Base-by-base conservation (phyloP, 2,888 invertebrate genomes). In the Stenodera caucasica region DNA sequence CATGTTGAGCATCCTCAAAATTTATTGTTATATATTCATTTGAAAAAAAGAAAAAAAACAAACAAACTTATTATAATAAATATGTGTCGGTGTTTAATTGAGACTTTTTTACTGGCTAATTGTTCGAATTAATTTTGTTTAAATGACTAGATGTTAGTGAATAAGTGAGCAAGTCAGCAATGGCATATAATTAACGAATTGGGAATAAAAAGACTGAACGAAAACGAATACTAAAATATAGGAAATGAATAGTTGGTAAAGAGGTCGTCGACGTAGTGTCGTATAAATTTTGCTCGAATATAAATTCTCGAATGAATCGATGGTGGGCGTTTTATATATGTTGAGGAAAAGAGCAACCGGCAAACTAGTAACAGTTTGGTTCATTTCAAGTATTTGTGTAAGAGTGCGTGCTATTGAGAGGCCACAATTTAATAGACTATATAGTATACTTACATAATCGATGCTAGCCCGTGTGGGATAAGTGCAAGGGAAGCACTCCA, bases 401-500 rank as follows among this genome's bases (percentile, higher is more conserved):
- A 45, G 65, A 69, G 64, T 70, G 72, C 70, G 72, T 72, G 73
- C 67, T 67, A 67, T 69, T 72, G 70, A 73, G 70, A 71, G 67
- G 63, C 26, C 63, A 63, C 61, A 67, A 65, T 63, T 67, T 63
- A 63, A 53, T 54, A 67, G 64, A 60, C 18, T 15, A 30, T 57
- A 50, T 49, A 30, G 30, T 50, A 63, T 67, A 79, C 83, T 83
- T 73, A 83, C 83, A 71, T 82, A 82, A 75, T 84, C 82, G 15
- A 82, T 79, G 54, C 79, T 75, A 11, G 80, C 76, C 2, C 82
- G 80, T 37, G 78, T 80, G 3, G 85, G 84, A 72, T 83, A 83
- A 53, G 79, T 78, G 71, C 88, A 88, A 0, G 87, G 85, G 60
- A 85, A 84, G 71, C 90, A 90, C 65, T 86, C 86, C 81, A 88